phyloP scores from a whole-genome alignment of 2,113 vertebrate species.

The Forbesichthys papilliferus region DNA sequence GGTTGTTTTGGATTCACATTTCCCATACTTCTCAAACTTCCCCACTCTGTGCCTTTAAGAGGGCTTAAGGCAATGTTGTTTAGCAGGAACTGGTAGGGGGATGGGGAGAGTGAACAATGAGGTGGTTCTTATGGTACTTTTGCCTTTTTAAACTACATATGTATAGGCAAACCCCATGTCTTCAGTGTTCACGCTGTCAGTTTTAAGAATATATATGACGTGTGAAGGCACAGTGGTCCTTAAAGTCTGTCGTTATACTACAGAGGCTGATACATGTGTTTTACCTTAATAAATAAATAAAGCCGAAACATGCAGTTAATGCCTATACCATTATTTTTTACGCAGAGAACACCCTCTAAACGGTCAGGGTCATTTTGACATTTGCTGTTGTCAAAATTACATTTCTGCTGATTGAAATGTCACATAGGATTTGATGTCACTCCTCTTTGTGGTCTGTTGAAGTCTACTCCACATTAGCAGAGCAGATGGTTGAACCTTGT shows the following conservation, averaged over 20 bases:
- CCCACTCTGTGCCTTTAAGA: constrained; percentile 67
- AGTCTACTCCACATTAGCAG: constrained; percentile 3
- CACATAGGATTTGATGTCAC: not conserved
- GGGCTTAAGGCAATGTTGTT: constrained; percentile 57
- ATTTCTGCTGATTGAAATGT: not conserved
- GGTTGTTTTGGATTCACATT: constrained; percentile 35
- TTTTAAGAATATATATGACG: not conserved
- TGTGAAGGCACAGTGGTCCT: not conserved
- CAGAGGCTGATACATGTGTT: not conserved
- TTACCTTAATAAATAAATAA: not conserved
- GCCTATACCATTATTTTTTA: constrained; percentile 43
- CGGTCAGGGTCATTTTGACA: constrained; percentile 9
- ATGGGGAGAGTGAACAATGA: constrained; percentile 75
- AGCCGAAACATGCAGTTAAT: not conserved
- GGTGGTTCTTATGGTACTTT: constrained; percentile 52
- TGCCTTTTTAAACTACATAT: constrained; percentile 8
- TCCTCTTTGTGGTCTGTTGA: constrained; percentile 7
- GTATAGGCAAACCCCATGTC: not conserved
- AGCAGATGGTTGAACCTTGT: constrained; percentile 44
- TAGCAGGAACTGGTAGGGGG: constrained; percentile 64
- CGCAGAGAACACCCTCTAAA: constrained; percentile 18
- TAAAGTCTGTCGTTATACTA: not conserved
- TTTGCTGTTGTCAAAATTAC: not conserved
- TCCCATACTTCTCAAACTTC: constrained; percentile 43
- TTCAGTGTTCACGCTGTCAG: not conserved